Percentiles rank a stretch among this genome's conserved stretches.
Evolutionary conservation across 37 sponge, comb jelly and placozoan genomes (phyloP).

Genomic region (Ianthella basta): DNA sequence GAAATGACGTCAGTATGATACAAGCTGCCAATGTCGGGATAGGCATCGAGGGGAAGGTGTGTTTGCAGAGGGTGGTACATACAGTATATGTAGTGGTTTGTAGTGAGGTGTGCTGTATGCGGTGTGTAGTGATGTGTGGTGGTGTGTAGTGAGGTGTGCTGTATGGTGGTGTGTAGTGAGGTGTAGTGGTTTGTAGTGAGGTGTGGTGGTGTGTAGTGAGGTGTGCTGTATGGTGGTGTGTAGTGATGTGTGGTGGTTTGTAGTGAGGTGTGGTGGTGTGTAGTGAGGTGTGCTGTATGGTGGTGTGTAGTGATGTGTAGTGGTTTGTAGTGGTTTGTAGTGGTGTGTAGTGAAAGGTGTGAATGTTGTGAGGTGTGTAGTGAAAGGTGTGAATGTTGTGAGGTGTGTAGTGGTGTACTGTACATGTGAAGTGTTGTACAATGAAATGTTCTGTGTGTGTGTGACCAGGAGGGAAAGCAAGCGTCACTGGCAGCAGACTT

Average conservation of each 20-base stretch:
- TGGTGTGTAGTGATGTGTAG: background rate
- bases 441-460: too few relatives aligned
- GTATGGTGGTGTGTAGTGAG: background rate
- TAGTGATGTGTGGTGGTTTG: too few relatives aligned
- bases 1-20: slow-evolving; percentile 98
- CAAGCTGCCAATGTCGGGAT: slow-evolving; percentile 94
- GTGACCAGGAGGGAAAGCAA: slow-evolving; percentile 88
- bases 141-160: background rate
- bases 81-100: background rate
- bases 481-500: slow-evolving; percentile 96
- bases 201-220: slow-evolving; percentile 25
- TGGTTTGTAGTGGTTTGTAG: background rate
- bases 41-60: slow-evolving; percentile 94
- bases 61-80: background rate
- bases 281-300: background rate
- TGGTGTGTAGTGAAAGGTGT: background rate
- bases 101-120: too few relatives aligned
- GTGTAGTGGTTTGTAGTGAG: background rate
- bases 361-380: background rate
- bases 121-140: too few relatives aligned
- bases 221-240: too few relatives aligned
- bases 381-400: background rate
- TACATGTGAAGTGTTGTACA: background rate
- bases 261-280: background rate
- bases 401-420: background rate